Base-by-base conservation (phyloP, 2,888 invertebrate species). In the Aproaerema taeniolella region DNA sequence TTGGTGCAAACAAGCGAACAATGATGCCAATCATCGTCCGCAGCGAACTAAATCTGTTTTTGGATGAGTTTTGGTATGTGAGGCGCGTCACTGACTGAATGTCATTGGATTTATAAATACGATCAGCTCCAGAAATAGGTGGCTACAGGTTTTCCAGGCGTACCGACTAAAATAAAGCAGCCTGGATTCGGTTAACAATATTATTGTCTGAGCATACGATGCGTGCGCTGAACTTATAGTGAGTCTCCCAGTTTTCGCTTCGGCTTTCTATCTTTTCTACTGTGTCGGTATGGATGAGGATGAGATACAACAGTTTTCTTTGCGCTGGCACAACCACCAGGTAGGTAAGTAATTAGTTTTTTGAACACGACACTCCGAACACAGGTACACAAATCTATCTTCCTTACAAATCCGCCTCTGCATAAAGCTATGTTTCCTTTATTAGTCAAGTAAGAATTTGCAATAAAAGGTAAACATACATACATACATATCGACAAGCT, bases 251-350 rank as follows among this genome's bases (percentile, higher is more conserved):
- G 63, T 61, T 61, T 68, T 64, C 63, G 61, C 65, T 70, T 66
- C 32, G 59, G 63, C 68, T 69, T 63, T 66, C 58, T 53, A 55
- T 47, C 55, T 57, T 59, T 55, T 58, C 55, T 58, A 48, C 47
- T 52, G 58, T 59, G 58, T 65, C 49, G 67, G 26, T 61, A 88
- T 87, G 86, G 87, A 83, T 71, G 89, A 89, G 68, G 90, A 90
- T 67, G 88, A 89, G 53, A 79, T 89, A 58, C 92, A 93, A 78
- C 94, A 94, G 76, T 94, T 94, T 81, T 94, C 94, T 75, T 88
- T 95, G 65, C 90, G 94, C 74, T 95, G 94, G 94, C 94, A 94
- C 81, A 94, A 94, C 79, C 93, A 91, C 77, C 91, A 91, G 89
- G 91, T 91, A 87, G 89, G 87, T 80, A 69, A 83, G 85, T 85